A percentile compares a stretch with the other conserved stretches of the same genome.
These are phyloP conservation scores for Pitangus sulphuratus DNA, from an alignment of 2,797 vertebrate species.

Conservation along the genomic window DNA sequence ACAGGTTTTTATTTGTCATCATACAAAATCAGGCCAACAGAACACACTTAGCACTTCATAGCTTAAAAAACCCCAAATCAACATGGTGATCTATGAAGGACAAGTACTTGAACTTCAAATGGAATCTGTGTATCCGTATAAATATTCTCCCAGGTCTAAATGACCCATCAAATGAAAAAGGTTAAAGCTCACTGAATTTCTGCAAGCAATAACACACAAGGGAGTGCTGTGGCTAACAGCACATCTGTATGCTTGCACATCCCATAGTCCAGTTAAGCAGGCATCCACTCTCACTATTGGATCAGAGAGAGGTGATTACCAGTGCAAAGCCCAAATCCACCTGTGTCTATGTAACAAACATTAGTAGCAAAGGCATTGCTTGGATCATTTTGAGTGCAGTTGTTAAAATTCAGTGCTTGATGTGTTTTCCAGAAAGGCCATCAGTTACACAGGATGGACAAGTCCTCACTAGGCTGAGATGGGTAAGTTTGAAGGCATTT, in stretches of 20 bases:
- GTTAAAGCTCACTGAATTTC: not conserved
- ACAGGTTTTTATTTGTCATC: not conserved
- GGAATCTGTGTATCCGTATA: not conserved
- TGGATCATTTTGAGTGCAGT: not conserved
- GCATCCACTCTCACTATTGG: not conserved
- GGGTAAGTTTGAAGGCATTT: not conserved
- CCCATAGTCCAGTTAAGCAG: not conserved
- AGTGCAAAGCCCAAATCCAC: not conserved
- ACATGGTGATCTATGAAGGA: not conserved
- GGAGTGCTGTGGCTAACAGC: not conserved
- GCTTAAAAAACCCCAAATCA: not conserved
- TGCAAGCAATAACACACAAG: not conserved
- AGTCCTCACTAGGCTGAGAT: not conserved
- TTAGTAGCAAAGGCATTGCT: not conserved
- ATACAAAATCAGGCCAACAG: not conserved
- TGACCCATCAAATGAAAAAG: not conserved
- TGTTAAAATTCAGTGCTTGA: not conserved
- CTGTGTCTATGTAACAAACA: not conserved
- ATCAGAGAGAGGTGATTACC: not conserved
- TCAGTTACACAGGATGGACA: not conserved
- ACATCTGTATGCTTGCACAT: not conserved
- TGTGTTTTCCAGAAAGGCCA: not conserved
- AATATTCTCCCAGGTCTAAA: not conserved
- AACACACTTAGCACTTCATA: not conserved
- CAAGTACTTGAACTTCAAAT: not conserved